Evolutionary conservation across 2,113 vertebrate species (phyloP).

Genomic region (Beaufortia kweichowensis): DNA sequence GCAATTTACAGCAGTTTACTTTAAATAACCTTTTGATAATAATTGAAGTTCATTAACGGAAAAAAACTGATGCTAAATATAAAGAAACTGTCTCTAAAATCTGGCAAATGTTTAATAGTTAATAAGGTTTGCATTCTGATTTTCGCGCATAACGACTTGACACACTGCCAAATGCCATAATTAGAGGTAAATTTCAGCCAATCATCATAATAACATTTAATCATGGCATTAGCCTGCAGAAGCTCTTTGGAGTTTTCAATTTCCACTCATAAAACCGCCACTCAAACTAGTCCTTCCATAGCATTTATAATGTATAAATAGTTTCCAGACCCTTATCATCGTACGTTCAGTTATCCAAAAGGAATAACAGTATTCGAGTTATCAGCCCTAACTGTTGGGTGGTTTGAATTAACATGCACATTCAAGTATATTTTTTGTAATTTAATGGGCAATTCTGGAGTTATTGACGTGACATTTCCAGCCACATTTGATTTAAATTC

Average conservation of each 20-base stretch:
- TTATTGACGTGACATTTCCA: too few relatives aligned
- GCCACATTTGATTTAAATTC: too few relatives aligned
- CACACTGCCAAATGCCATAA: constrained; percentile 20
- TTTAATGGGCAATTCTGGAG: too few relatives aligned
- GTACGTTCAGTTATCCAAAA: background rate
- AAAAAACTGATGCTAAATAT: background rate
- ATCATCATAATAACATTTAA: constrained; percentile 37
- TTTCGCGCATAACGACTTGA: background rate
- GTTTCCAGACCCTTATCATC: constrained; percentile 54
- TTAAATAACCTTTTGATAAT: background rate
- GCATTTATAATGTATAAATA: constrained; percentile 53
- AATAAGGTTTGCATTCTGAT: background rate
- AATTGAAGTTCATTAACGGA: background rate
- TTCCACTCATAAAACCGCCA: constrained; percentile 59
- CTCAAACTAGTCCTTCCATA: constrained; percentile 27
- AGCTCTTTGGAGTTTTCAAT: constrained; percentile 40
- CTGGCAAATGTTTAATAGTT: background rate
- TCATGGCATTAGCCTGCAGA: constrained; percentile 30
- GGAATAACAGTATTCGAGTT: too few relatives aligned
- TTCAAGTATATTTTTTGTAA: too few relatives aligned
- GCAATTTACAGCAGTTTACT: background rate
- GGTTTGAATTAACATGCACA: too few relatives aligned
- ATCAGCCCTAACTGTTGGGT: too few relatives aligned
- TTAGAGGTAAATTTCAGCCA: constrained; percentile 41
- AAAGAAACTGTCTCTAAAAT: too few relatives aligned